Percentiles rank a stretch among this genome's conserved stretches.
Conservation (phyloP, 2,113 vertebrate genomes). For the Mus spicilegus region DNA sequence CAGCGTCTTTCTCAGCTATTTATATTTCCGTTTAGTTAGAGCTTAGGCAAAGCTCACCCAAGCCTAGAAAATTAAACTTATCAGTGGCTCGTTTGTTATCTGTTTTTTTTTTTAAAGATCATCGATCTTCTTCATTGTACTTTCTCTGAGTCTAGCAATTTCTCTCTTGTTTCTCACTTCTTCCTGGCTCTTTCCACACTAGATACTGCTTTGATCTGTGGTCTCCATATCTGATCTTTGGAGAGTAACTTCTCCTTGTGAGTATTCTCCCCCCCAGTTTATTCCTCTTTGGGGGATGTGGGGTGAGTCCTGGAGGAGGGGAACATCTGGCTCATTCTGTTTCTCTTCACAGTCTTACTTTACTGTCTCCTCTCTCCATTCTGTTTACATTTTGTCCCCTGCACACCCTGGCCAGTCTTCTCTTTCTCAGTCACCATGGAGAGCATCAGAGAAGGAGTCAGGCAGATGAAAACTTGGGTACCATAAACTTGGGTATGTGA, state of each 20-base stretch:
- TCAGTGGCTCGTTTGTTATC: slow-evolving; percentile 21
- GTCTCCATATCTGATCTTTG: slow-evolving; percentile 4
- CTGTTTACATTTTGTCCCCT: not conserved
- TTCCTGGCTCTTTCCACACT: not conserved
- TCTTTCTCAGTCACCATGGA: slow-evolving; percentile 22
- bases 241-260: not conserved
- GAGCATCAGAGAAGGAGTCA: not conserved
- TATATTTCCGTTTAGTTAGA: slow-evolving; percentile 73
- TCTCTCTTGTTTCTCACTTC: slow-evolving; percentile 3
- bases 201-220: not conserved
- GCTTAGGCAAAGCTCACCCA: slow-evolving; percentile 58
- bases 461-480: not conserved
- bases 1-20: slow-evolving; percentile 68
- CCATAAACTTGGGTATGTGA: not conserved
- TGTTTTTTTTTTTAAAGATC: slow-evolving; percentile 5
- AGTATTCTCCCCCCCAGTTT: not conserved
- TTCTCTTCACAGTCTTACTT: not conserved
- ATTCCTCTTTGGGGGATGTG: not conserved
- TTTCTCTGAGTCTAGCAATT: not conserved
- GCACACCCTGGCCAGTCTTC: not conserved
- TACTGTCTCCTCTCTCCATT: not conserved
- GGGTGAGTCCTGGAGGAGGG: not conserved
- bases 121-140: slow-evolving; percentile 50
- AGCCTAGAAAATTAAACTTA: slow-evolving; percentile 70
- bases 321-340: too few species aligned